Evolutionary conservation across 2,797 vertebrate species (phyloP).

Genomic region (Valencia hispanica): DNA sequence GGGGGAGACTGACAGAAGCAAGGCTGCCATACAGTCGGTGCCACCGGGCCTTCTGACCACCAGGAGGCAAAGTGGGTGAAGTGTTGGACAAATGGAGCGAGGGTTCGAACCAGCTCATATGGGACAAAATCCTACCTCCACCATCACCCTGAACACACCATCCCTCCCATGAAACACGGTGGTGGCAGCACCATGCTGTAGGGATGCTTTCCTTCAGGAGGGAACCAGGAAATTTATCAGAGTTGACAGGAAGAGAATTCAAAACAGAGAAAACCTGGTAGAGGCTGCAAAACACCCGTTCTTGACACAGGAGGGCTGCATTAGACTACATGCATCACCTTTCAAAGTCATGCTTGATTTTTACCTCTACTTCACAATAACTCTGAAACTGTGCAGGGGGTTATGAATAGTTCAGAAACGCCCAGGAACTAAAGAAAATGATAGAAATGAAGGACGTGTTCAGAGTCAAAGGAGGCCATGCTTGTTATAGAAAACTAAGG

Average conservation of each 20-base stretch:
- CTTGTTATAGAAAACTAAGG: constrained; percentile 17
- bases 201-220: background rate
- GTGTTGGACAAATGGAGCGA: too few species aligned
- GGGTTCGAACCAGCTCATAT: too few species aligned
- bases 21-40: too few species aligned
- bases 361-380: background rate
- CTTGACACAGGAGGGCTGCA: too few species aligned
- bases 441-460: background rate
- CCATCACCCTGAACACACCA: background rate
- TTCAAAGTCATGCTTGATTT: background rate
- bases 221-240: background rate
- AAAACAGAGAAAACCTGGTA: background rate
- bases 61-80: too few species aligned
- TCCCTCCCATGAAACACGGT: background rate
- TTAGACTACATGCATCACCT: background rate
- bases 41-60: too few species aligned
- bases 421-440: background rate
- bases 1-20: too few species aligned
- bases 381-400: background rate
- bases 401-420: background rate
- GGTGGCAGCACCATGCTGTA: background rate
- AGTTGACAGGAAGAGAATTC: background rate
- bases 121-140: too few species aligned
- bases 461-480: constrained; percentile 5
- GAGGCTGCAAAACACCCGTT: background rate